Conservation (phyloP, 2,797 vertebrate genomes). For the Periparus ater region DNA sequence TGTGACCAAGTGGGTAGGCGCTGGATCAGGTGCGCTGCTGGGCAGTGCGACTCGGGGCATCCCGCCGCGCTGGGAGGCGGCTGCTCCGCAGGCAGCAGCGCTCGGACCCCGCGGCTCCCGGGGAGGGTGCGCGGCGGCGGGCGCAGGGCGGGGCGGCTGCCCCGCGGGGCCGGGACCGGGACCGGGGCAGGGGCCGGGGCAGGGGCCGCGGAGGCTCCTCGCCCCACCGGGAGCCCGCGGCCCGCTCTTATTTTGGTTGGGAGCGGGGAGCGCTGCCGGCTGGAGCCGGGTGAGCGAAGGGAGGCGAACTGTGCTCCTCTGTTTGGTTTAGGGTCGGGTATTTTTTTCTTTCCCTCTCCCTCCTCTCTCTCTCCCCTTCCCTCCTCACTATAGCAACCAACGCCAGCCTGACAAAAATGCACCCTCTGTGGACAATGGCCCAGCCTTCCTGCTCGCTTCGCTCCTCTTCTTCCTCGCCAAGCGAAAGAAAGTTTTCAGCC, state of each 20-base stretch:
- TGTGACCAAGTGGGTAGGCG: background rate
- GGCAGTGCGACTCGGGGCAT: background rate
- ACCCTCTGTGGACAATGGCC: constrained; percentile 91
- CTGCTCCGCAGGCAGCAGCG: background rate
- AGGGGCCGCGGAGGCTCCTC: background rate
- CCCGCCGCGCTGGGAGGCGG: background rate
- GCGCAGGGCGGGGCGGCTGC: background rate
- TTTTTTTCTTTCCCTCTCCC: constrained; percentile 1
- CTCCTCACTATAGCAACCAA: constrained; percentile 96
- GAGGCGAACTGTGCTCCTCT: constrained; percentile 85
- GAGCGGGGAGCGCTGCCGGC: constrained; percentile 75
- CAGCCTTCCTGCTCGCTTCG: constrained; percentile 75
- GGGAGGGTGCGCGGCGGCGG: background rate
- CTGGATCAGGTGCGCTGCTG: background rate
- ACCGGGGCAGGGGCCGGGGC: too few relatives aligned
- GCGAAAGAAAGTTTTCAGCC: constrained; percentile 39
- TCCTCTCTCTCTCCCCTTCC: constrained; percentile 70
- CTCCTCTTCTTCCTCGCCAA: constrained; percentile 64
- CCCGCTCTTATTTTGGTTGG: constrained; percentile 82
- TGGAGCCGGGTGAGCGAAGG: constrained; percentile 75
- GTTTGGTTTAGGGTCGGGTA: constrained; percentile 76
- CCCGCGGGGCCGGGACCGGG: too few relatives aligned
- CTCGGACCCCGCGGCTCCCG: background rate
- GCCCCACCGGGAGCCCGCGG: background rate
- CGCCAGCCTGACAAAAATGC: constrained; percentile 91